Evolutionary conservation across 2,888 invertebrate genomes (phyloP), one percentile per base, ranked within the genome.

Genomic region (Callinectes sapidus): DNA sequence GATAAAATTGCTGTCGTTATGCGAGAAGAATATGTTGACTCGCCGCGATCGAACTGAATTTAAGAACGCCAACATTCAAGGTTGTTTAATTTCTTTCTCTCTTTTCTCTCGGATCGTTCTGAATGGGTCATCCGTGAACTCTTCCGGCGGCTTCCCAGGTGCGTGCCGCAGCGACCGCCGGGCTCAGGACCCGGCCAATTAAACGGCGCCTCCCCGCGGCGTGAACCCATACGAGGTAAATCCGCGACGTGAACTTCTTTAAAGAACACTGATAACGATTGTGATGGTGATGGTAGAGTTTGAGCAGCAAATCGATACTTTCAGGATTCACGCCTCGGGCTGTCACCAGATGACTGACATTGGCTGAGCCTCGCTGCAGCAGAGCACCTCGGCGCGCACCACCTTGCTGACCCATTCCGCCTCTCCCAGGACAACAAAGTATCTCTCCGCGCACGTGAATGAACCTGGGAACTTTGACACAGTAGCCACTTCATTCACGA

Each of bases 11-110:
- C 35, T 81, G 35, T 81, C 81, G 32, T 35, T 81, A 32, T 32
- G 32, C 16, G 35, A 81, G 35, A 1, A 81, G 35, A 1, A 28
- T 81, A 81, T 71, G 23, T 14, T 16, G 35, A 81, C 35, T 81
- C 81, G 35, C 16, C 81, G 81, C 81, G 81, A 81, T 32, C 32
- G 35, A 81, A 81, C 81, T 81, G 35, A 81, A 35, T n/a, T 81
- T 81, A 81, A 81, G 81, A 81, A 81, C 81, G 81, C 81, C 81
- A 81, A 81, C 81, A 32, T 81, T 81, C 81, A 81, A 10, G 35
- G 16, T 81, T 8, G 18, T 71, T 28, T 48, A 8, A 48, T 48
- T 48, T 48, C 48, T 48, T 48, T 48, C 48, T 48, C 48, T 48
- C 81, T 81, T 81, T 61, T 18, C 18, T 61, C 2, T 16, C 23